Conservation (phyloP, 2,113 vertebrate genomes). For the Neotragus moschatus region DNA sequence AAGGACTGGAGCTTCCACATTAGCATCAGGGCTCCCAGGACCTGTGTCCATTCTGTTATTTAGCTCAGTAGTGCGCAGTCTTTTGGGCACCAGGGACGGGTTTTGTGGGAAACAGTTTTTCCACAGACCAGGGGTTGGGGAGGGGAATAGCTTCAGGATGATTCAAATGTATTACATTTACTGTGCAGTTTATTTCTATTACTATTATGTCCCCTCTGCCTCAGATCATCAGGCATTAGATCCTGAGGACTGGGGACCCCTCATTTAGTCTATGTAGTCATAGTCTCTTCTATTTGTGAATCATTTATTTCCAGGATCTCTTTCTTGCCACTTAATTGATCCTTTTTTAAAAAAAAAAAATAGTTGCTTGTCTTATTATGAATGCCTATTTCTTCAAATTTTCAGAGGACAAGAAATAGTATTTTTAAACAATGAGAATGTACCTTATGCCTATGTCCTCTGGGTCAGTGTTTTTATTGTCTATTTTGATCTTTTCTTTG, state of each 20-base stretch:
- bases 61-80: background rate
- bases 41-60: background rate
- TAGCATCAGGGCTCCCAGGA: background rate
- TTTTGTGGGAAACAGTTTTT: background rate
- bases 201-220: background rate
- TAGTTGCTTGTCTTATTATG: background rate
- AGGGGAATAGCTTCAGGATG: background rate
- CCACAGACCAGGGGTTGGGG: background rate
- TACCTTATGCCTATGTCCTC: background rate
- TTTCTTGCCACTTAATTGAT: background rate
- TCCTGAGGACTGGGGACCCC: background rate
- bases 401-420: background rate
- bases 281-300: background rate
- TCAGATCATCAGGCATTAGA: background rate
- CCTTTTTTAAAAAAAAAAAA: background rate
- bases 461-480: background rate
- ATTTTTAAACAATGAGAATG: background rate
- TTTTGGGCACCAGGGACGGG: background rate
- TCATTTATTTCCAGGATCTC: background rate
- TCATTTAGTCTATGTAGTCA: background rate
- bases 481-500: background rate
- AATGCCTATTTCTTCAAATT: background rate
- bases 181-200: background rate
- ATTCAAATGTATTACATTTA: background rate
- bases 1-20: background rate